Conservation (phyloP, 2,888 invertebrate species). For the Chaetoderma sp. region DNA sequence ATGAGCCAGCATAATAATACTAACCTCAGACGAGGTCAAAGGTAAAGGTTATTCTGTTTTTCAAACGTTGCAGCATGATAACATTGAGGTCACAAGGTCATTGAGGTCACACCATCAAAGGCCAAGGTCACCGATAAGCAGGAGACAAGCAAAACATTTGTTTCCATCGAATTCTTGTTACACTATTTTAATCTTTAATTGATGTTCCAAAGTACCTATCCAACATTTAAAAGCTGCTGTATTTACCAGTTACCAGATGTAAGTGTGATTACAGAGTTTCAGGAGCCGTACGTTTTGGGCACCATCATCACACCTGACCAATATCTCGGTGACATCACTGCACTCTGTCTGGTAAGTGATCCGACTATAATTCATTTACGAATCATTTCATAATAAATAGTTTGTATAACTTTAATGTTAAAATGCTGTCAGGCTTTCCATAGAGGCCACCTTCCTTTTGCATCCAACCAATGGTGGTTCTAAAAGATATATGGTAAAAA, state of each 20-base stretch:
- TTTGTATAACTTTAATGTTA: neutral
- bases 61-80: too few species aligned
- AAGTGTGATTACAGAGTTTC: constrained; percentile 80
- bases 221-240: too few species aligned
- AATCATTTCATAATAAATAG: neutral
- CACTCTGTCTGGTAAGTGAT: constrained; percentile 64
- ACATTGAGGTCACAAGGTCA: too few species aligned
- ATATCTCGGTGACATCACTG: constrained; percentile 57
- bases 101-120: too few species aligned
- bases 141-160: too few species aligned
- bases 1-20: too few species aligned
- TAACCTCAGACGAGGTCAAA: too few species aligned
- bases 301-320: constrained; percentile 87
- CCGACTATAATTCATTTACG: neutral
- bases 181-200: too few species aligned
- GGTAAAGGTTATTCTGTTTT: too few species aligned
- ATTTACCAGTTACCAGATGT: constrained; percentile 63
- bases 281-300: constrained; percentile 88
- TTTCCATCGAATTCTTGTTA: too few species aligned
- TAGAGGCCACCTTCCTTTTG: neutral
- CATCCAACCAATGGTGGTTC: neutral
- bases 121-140: too few species aligned
- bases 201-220: too few species aligned
- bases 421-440: neutral
- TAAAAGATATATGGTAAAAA: neutral